These are phyloP conservation scores for Artibeus jamaicensis DNA, from an alignment of 2,797 vertebrate genomes.

Conservation along the genomic window DNA sequence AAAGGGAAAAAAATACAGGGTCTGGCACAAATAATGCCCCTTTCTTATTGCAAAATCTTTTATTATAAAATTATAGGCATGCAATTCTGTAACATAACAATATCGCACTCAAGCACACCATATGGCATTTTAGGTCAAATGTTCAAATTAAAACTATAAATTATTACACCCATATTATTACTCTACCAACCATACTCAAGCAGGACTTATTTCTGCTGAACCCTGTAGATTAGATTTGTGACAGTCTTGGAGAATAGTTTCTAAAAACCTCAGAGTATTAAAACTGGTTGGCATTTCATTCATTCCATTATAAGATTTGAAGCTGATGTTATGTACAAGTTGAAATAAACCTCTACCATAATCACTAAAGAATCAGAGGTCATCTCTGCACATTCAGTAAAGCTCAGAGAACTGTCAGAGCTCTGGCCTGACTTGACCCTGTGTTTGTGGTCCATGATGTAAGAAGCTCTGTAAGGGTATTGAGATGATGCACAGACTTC, in stretches of 20 bases:
- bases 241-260: neutral
- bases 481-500: neutral
- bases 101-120: too few relatives aligned
- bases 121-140: too few relatives aligned
- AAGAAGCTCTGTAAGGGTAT: neutral
- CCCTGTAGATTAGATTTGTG: neutral
- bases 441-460: neutral
- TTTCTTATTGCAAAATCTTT: too few relatives aligned
- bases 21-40: too few relatives aligned
- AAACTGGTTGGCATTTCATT: constrained; percentile 9
- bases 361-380: neutral
- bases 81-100: too few relatives aligned
- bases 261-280: neutral
- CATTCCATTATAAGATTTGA: neutral
- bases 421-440: neutral
- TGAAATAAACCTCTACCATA: neutral
- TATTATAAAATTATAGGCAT: too few relatives aligned
- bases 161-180: too few relatives aligned
- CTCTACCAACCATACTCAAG: too few relatives aligned
- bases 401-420: neutral
- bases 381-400: neutral
- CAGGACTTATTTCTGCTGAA: too few relatives aligned
- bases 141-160: too few relatives aligned
- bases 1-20: neutral
- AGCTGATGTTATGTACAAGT: neutral